Evolutionary conservation across 1,140 invertebrate species (phyloP).

Genomic region (Hyposmocoma kahamanoa): DNA sequence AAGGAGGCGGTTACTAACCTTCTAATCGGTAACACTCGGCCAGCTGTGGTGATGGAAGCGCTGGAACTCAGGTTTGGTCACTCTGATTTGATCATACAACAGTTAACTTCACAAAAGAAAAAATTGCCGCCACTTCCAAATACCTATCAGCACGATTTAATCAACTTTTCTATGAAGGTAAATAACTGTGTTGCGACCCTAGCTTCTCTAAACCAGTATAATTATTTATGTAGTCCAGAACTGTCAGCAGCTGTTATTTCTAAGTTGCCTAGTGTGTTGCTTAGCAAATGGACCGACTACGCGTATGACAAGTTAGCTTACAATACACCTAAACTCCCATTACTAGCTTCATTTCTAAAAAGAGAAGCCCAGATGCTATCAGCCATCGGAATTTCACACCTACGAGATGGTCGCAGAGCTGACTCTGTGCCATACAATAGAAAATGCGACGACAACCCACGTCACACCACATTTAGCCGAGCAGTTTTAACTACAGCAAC

Average conservation of each 20-base stretch:
- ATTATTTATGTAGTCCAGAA: constrained; percentile 5
- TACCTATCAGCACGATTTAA: not conserved
- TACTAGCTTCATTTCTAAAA: not conserved
- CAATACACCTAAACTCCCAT: not conserved
- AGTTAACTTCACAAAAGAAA: not conserved
- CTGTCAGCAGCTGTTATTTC: not conserved
- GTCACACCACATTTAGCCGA: not conserved
- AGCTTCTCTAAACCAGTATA: not conserved
- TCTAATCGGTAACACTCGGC: constrained; percentile 20
- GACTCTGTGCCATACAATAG: not conserved
- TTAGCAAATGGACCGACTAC: constrained; percentile 2
- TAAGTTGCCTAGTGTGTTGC: not conserved
- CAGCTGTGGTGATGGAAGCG: constrained; percentile 15
- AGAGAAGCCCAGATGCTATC: not conserved
- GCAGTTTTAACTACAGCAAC: not conserved
- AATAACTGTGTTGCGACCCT: not conserved
- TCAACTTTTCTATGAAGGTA: constrained; percentile 4
- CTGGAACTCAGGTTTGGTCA: constrained; percentile 20
- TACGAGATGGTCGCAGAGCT: not conserved
- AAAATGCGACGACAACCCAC: not conserved
- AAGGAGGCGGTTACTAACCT: constrained; percentile 21
- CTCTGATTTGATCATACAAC: constrained; percentile 7
- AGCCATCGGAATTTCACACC: not conserved
- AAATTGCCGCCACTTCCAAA: not conserved
- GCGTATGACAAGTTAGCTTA: not conserved